Conservation (phyloP, 2,888 invertebrate genomes). For the Cryptophagus acutangulus region DNA sequence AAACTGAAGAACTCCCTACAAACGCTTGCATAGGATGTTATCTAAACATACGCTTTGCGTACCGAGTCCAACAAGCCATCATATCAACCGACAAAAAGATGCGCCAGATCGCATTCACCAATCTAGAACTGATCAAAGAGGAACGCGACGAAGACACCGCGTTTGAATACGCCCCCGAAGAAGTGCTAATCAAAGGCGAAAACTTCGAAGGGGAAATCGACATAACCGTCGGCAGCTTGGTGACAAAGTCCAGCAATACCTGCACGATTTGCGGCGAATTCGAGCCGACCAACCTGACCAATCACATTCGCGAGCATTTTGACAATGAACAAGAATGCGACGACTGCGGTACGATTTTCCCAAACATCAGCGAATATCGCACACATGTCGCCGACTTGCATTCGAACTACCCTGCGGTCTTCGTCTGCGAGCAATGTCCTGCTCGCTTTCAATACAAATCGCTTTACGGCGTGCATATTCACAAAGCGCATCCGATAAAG, state of each 20-base stretch:
- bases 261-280: conserved; percentile 29
- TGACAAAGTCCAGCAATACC: conserved; percentile 2
- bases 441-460: conserved; percentile 26
- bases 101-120: conserved; percentile 5
- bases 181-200: neutral
- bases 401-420: conserved; percentile 14
- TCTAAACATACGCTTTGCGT: conserved; percentile 31
- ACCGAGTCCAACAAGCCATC: conserved; percentile 31
- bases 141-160: neutral
- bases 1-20: conserved; percentile 17
- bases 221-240: neutral
- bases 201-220: too few relatives aligned
- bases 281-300: conserved; percentile 22
- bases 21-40: conserved; percentile 31
- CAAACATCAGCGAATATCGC: conserved; percentile 16
- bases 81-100: conserved; percentile 26
- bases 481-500: conserved; percentile 18
- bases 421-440: conserved; percentile 25
- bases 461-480: conserved; percentile 28
- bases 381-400: conserved; percentile 15
- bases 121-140: too few relatives aligned
- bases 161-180: neutral
- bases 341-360: conserved; percentile 10
- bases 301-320: conserved; percentile 28
- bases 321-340: conserved; percentile 17